Base-by-base conservation (phyloP, 2,797 vertebrate species). In the Amniataba percoides region DNA sequence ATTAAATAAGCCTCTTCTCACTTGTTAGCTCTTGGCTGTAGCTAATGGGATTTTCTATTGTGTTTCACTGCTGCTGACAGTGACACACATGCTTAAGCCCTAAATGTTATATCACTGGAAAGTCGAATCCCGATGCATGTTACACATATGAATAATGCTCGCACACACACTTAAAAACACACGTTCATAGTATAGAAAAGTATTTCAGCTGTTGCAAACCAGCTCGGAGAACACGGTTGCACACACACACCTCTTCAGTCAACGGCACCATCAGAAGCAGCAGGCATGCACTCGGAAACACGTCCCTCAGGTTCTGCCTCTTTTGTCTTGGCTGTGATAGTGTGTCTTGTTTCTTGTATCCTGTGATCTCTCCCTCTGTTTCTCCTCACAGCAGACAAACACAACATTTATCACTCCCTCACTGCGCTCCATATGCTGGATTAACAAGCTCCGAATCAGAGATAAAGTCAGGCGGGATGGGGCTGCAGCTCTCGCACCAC, bases 331-430 rank as follows among this genome's bases (percentile, higher is more conserved):
- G 39, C 74, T 85, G 70, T 81, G 84, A 87, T 86, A 67, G 66
- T n/a, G 62, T 18, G 83, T 80, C 85, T 88, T 77, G 85, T 90
- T 87, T 76, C 80, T 88, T 77, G 78, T 88, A 90, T 90, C 86
- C 83, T 91, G 77, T 90, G 89, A 93, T 93, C 86, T 90, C 71
- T 79, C 78, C 73, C 70, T 86, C 66, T 82, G 76, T 91, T 80
- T 79, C 78, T 77, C 66, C 70, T 85, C 66, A 42, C 83, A 78
- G 77, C 75, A 59, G 34, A 86, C 84, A 85, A 82, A 88, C 83
- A 82, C 78, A 71, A 78, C 87, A 87, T 89, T 86, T 83, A 87
- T 92, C 88, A 81, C 80, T 70, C 82, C 78, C 80, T 85, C 70
- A 40, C 85, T 60, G 66, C 6, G 18, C 74, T 81, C 87, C 71